A percentile compares a stretch with the other conserved stretches of the same genome.
Evolutionary conservation across 2,888 invertebrate genomes (phyloP).

Genomic region (Lottia gigantea): DNA sequence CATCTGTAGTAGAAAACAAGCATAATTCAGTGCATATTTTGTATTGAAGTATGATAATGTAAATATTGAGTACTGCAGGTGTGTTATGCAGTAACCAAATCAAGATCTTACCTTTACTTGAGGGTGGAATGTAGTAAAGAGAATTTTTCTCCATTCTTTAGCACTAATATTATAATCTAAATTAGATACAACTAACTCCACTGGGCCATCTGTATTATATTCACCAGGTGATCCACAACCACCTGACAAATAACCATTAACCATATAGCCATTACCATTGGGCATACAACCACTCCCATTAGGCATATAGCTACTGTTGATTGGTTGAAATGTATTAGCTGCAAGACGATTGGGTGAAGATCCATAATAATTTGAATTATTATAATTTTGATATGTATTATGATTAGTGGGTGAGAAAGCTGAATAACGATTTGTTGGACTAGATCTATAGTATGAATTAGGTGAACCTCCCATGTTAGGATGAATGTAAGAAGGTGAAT

Average conservation of each 20-base stretch:
- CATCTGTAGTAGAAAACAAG: no score
- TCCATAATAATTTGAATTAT: neutral
- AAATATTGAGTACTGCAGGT: no score
- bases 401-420: neutral
- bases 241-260: conserved; percentile 11
- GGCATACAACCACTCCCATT: conserved; percentile 7
- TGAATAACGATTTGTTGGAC: neutral
- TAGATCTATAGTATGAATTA: neutral
- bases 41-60: no score
- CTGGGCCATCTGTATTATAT: conserved; percentile 33
- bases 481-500: neutral
- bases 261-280: neutral
- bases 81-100: no score
- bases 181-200: conserved; percentile 73
- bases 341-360: neutral
- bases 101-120: conserved; percentile 73
- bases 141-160: conserved; percentile 76
- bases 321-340: conserved; percentile 19
- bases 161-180: conserved; percentile 78
- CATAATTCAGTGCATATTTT: no score
- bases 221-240: conserved; percentile 18
- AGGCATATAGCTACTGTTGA: neutral
- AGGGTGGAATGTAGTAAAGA: conserved; percentile 76
- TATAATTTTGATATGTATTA: neutral
- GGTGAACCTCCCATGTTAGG: neutral